Evolutionary conservation across 2,888 invertebrate genomes (phyloP).

Genomic region (Polydrusus cervinus): DNA sequence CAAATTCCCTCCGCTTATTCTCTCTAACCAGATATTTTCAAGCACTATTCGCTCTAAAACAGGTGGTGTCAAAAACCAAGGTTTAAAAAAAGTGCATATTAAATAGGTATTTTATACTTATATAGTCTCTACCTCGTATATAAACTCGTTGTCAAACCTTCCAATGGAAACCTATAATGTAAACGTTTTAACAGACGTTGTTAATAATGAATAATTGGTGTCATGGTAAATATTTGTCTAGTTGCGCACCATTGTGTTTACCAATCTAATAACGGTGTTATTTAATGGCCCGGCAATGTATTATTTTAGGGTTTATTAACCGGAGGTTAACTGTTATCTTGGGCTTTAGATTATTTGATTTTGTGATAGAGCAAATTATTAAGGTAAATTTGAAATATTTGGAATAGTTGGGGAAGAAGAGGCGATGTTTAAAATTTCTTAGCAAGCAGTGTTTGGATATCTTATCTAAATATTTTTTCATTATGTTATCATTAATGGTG

Average conservation of each 20-base stretch:
- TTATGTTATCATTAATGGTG: no score
- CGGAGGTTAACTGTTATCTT: slow-evolving; percentile 37
- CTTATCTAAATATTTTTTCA: no score
- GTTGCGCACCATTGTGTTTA: slow-evolving; percentile 38
- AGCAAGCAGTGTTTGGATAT: not conserved
- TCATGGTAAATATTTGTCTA: slow-evolving; percentile 42
- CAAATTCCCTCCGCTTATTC: no score
- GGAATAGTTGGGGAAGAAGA: not conserved
- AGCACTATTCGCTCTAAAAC: no score
- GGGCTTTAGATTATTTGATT: slow-evolving; percentile 35
- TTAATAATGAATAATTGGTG: slow-evolving; percentile 48
- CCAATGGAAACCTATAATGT: slow-evolving; percentile 23
- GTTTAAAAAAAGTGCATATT: no score
- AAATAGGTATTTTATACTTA: no score
- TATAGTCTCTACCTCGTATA: no score
- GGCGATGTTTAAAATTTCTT: not conserved
- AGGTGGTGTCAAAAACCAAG: no score
- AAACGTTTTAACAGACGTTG: slow-evolving; percentile 24
- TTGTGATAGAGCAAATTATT: slow-evolving; percentile 21
- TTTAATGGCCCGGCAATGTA: slow-evolving; percentile 47
- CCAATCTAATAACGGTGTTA: slow-evolving; percentile 46
- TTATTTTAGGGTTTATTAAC: slow-evolving; percentile 51
- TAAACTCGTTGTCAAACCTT: slow-evolving; percentile 13
- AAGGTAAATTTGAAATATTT: slow-evolving; percentile 4
- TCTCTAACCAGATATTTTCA: no score